phyloP scores from a whole-genome alignment of 2,113 vertebrate genomes.

The Gobio gobio region DNA sequence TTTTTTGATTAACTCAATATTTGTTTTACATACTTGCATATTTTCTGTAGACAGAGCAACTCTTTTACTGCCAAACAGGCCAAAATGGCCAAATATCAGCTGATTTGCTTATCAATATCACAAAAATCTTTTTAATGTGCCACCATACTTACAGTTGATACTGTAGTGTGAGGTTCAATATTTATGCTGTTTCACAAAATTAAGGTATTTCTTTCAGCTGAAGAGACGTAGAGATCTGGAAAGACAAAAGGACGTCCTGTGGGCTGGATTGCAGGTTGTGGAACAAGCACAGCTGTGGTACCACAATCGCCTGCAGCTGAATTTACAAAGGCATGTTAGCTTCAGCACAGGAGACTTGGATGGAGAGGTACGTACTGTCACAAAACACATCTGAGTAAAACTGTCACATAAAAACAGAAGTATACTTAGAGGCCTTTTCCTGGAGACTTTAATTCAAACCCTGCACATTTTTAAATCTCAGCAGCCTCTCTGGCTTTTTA shows the following conservation, averaged over 20 bases:
- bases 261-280: conserved; percentile 71
- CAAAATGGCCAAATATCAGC: background rate
- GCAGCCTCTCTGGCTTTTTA: too few relatives aligned
- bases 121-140: background rate
- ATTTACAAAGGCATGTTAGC: conserved; percentile 48
- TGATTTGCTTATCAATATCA: background rate
- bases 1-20: background rate
- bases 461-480: too few relatives aligned
- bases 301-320: conserved; percentile 64
- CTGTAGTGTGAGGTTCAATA: background rate
- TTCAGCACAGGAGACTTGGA: background rate
- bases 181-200: background rate
- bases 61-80: background rate
- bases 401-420: background rate
- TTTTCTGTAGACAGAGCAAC: background rate
- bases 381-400: background rate
- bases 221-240: conserved; percentile 73
- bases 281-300: conserved; percentile 74
- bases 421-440: background rate
- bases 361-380: background rate
- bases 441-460: too few relatives aligned
- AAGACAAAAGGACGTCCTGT: conserved; percentile 76
- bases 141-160: background rate
- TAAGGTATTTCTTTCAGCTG: conserved; percentile 62
- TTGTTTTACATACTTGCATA: background rate